Percentiles rank a stretch among this genome's conserved stretches.
These are phyloP conservation scores for Nomada ruficornis DNA, from an alignment of 2,888 invertebrate genomes.

Conservation along the genomic window DNA sequence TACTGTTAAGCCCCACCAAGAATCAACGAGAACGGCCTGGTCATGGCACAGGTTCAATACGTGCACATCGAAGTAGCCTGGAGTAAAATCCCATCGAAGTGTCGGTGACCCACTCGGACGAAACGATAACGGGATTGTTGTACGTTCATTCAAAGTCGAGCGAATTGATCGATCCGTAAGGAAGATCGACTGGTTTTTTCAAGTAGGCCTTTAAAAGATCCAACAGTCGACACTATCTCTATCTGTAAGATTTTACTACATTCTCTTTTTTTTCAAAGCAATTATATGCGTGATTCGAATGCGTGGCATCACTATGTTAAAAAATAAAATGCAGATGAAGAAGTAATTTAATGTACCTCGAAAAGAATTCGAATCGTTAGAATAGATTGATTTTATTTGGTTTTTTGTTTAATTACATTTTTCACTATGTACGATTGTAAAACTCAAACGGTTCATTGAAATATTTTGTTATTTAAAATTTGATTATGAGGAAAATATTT, in stretches of 20 bases:
- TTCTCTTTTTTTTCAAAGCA: background rate
- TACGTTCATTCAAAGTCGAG: constrained; percentile 64
- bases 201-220: constrained; percentile 41
- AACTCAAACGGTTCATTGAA: too few species aligned
- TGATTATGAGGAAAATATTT: background rate
- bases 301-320: too few species aligned
- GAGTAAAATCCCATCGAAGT: constrained; percentile 71
- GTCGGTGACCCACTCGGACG: constrained; percentile 83
- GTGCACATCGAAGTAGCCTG: constrained; percentile 46
- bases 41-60: constrained; percentile 57
- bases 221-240: background rate
- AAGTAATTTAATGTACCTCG: too few species aligned
- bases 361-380: too few species aligned
- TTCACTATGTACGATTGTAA: too few species aligned
- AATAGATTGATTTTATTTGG: too few species aligned
- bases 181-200: constrained; percentile 48
- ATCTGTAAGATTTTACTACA: background rate
- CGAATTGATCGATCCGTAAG: constrained; percentile 49
- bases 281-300: background rate
- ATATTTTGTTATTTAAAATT: background rate
- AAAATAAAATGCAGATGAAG: background rate
- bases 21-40: constrained; percentile 54
- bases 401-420: too few species aligned
- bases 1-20: constrained; percentile 68
- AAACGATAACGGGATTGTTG: constrained; percentile 81